Evolutionary conservation across 2,888 invertebrate genomes (phyloP).

Genomic region (Xanthia icteritia): DNA sequence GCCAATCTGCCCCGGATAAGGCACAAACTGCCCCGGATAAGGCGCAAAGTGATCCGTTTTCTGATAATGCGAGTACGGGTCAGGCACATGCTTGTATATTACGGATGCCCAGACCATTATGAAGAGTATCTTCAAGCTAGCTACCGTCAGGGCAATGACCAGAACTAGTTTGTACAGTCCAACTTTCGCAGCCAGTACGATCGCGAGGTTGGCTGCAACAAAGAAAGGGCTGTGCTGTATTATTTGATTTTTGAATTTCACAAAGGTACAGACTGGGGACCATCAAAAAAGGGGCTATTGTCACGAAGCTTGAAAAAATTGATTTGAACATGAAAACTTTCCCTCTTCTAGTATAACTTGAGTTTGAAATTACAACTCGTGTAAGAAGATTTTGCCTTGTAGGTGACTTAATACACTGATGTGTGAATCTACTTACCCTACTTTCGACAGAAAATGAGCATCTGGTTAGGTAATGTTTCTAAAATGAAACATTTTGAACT

Average conservation of each 20-base stretch:
- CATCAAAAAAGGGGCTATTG: no score
- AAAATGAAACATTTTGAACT: no score
- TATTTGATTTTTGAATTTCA: neutral
- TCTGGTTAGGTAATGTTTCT: no score
- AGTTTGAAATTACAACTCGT: no score
- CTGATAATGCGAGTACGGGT: conserved; percentile 77
- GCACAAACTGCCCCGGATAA: conserved; percentile 30
- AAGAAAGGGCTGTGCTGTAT: conserved; percentile 67
- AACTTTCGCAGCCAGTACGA: conserved; percentile 81
- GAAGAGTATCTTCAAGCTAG: conserved; percentile 79
- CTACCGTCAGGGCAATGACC: conserved; percentile 79
- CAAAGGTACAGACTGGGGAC: no score
- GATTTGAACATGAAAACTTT: no score
- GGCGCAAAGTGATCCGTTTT: conserved; percentile 45
- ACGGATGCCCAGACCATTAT: conserved; percentile 83
- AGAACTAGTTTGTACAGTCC: conserved; percentile 83
- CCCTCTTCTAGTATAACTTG: no score
- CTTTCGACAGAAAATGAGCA: no score
- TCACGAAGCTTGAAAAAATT: no score
- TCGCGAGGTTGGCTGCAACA: conserved; percentile 86
- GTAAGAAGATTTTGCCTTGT: no score
- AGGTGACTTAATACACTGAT: no score
- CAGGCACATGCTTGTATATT: conserved; percentile 82
- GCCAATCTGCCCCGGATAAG: conserved; percentile 27
- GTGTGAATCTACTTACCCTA: no score